Percentiles rank a stretch among this genome's conserved stretches.
These are phyloP conservation scores for Melipona bicolor DNA, from an alignment of 2,888 invertebrate species.

Conservation along the genomic window DNA sequence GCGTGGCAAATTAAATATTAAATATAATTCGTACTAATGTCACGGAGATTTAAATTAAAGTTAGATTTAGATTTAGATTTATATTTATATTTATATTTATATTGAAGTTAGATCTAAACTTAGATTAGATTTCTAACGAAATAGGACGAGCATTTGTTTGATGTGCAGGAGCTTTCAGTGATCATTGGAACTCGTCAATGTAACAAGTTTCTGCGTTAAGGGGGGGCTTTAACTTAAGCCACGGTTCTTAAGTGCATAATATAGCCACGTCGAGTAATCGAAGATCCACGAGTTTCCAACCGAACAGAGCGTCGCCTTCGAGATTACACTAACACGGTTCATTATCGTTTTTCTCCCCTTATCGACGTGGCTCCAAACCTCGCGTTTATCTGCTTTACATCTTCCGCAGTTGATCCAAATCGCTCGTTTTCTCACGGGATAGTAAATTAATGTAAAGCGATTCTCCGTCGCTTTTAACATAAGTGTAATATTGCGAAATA, in stretches of 20 bases:
- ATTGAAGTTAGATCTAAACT: too few relatives aligned
- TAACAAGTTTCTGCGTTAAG: constrained; percentile 14
- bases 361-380: constrained; percentile 12
- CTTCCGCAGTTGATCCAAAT: background rate
- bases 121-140: background rate
- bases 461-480: background rate
- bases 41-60: too few relatives aligned
- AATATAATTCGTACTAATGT: too few relatives aligned
- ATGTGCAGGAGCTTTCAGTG: background rate
- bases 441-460: background rate
- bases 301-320: constrained; percentile 17
- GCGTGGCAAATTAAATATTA: too few relatives aligned
- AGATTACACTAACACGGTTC: constrained; percentile 31
- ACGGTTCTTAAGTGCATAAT: constrained; percentile 34
- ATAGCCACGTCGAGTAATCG: constrained; percentile 15
- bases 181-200: background rate
- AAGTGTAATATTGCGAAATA: too few relatives aligned
- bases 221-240: constrained; percentile 3
- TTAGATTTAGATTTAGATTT: too few relatives aligned
- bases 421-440: background rate
- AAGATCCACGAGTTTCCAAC: constrained; percentile 35
- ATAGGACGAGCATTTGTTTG: background rate
- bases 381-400: constrained; percentile 13
- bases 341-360: constrained; percentile 36
- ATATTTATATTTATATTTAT: too few relatives aligned